Conservation (phyloP, 2,888 invertebrate genomes). For the Ornithoptera priamus region DNA sequence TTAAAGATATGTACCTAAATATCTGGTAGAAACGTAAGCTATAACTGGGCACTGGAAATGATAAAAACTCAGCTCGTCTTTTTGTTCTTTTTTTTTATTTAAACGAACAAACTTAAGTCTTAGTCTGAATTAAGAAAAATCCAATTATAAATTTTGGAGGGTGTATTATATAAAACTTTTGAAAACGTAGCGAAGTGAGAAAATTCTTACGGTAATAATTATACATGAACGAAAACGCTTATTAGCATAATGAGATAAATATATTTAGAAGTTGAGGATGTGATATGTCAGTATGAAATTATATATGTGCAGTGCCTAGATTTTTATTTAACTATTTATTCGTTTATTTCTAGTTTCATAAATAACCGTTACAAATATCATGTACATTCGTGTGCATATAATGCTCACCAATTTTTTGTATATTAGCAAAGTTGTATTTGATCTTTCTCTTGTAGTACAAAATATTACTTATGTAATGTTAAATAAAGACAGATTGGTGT, state of each 20-base stretch:
- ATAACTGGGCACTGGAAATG: too few relatives aligned
- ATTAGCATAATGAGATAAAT: constrained; percentile 68
- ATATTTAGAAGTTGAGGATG: constrained; percentile 68
- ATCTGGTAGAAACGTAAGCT: too few relatives aligned
- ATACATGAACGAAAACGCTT: constrained; percentile 76
- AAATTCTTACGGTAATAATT: constrained; percentile 65
- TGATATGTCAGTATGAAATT: constrained; percentile 68
- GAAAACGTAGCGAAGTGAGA: constrained; percentile 1
- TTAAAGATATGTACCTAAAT: too few relatives aligned
- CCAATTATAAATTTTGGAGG: too few relatives aligned
- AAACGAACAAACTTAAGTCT: too few relatives aligned
- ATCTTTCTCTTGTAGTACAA: constrained; percentile 77
- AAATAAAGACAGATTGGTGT: constrained; percentile 79
- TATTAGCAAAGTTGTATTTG: constrained; percentile 51
- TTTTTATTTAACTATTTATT: constrained; percentile 43
- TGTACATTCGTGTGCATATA: constrained; percentile 23
- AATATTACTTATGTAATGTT: constrained; percentile 69
- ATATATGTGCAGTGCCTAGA: constrained; percentile 77
- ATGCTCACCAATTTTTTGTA: constrained; percentile 53
- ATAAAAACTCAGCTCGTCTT: too few relatives aligned
- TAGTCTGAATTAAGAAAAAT: too few relatives aligned
- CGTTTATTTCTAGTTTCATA: constrained; percentile 41
- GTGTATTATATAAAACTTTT: too few relatives aligned
- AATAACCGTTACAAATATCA: constrained; percentile 13
- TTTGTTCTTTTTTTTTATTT: too few relatives aligned